Evolutionary conservation across 35 echinoderm and acorn worm genomes (phyloP).

Genomic region (Heliocidaris tuberculata): DNA sequence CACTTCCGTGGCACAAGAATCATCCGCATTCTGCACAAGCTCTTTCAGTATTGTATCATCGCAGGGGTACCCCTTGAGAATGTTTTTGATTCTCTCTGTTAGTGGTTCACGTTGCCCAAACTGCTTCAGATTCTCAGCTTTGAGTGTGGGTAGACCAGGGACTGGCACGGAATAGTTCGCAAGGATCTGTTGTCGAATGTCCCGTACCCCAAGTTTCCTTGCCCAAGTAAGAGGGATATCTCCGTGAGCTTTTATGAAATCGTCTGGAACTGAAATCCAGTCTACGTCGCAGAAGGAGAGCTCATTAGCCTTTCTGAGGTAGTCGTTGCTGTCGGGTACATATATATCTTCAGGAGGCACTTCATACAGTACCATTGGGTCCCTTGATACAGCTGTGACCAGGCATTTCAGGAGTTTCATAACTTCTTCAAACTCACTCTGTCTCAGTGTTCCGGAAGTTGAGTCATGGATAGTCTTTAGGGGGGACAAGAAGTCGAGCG

Average conservation of each 20-base stretch:
- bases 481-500: neutral
- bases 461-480: neutral
- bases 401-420: conserved; percentile 30
- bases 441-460: neutral
- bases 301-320: neutral
- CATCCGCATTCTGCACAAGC: conserved; percentile 89
- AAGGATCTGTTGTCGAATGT: conserved; percentile 46
- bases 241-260: conserved; percentile 34
- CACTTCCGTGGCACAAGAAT: conserved; percentile 68
- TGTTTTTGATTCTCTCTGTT: conserved; percentile 57
- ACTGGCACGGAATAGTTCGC: conserved; percentile 27
- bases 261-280: neutral
- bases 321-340: conserved; percentile 50
- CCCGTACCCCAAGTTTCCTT: conserved; percentile 52
- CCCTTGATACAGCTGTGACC: neutral
- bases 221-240: conserved; percentile 53
- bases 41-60: conserved; percentile 67
- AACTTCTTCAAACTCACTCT: neutral
- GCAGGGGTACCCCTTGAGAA: conserved; percentile 61
- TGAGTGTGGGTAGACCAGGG: conserved; percentile 21
- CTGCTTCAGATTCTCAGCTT: neutral
- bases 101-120: conserved; percentile 86
- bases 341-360: neutral
- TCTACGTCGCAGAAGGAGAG: conserved; percentile 65
- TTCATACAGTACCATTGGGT: neutral